Evolutionary conservation across 2,113 vertebrate genomes (phyloP).

Genomic region (Sinocyclocheilus anshuiensis): DNA sequence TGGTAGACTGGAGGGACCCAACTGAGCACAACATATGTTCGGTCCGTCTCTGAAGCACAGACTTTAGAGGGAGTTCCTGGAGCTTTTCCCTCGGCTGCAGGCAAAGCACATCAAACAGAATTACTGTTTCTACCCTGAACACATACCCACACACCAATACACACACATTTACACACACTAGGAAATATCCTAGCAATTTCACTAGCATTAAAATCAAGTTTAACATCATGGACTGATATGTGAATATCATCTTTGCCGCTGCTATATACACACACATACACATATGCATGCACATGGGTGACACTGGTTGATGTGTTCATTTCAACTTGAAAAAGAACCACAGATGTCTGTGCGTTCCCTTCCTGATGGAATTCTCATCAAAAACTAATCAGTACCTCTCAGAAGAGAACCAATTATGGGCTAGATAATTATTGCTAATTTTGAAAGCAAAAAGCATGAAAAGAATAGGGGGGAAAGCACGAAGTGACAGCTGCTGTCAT

Average conservation of each 20-base stretch:
- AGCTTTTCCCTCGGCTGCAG: conserved; percentile 83
- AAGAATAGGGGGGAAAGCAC: conserved; percentile 27
- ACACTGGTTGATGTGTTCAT: conserved; percentile 50
- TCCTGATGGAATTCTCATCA: conserved; percentile 62
- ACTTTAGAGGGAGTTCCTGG: conserved; percentile 85
- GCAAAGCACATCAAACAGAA: conserved; percentile 54
- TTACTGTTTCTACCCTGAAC: conserved; percentile 37
- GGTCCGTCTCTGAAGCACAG: conserved; percentile 84
- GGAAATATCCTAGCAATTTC: conserved; percentile 38
- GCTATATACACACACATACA: not conserved
- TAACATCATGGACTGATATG: conserved; percentile 26
- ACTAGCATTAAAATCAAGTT: conserved; percentile 32
- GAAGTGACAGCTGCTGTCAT: conserved; percentile 41
- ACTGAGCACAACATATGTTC: conserved; percentile 93
- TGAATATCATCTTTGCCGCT: conserved; percentile 14
- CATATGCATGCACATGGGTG: not conserved
- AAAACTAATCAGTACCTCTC: conserved; percentile 61
- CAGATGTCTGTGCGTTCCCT: conserved; percentile 54
- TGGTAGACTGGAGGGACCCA: conserved; percentile 89
- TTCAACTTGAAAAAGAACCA: conserved; percentile 45
- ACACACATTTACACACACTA: conserved; percentile 3
- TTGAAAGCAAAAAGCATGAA: conserved; percentile 46
- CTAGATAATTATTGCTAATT: conserved; percentile 56
- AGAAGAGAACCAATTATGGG: conserved; percentile 55
- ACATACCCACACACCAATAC: conserved; percentile 25